Base-by-base conservation (phyloP, 2,888 invertebrate genomes). In the Orthonevra nobilis region DNA sequence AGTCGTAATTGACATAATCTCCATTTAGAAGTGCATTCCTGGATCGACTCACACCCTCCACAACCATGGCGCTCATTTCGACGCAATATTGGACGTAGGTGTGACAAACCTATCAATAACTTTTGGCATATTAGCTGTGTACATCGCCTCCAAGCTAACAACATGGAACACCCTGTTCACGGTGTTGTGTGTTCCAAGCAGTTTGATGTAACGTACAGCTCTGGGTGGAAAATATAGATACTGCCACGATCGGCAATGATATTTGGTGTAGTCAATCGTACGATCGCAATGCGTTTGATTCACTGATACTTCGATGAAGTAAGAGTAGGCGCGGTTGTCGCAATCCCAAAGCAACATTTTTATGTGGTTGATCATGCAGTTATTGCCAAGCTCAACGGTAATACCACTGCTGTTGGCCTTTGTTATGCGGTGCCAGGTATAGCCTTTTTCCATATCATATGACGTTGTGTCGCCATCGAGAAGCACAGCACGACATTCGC, bases 201-300 rank as follows among this genome's bases (percentile, higher is more conserved):
- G 90, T 83, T 92, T 92, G 82, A 96, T 93, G 87, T 92, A 96
- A 89, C 94, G 94, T 75, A 97, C 96, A 58, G 98, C 97, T 70
- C 96, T 90, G 28, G 95, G 92, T 83, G 93, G 92, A 89, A 99
- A 99, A 90, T 96, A 97, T 48, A 99, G 92, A 87, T 93, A 94
- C 90, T 99, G 99, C 97, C 97, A 98, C 12, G 98, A 98, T 73
- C 99, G 93, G 88, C 99, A 99, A 87, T 94, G 94, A 90, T 95
- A 97, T 82, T 93, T 91, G 81, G 95, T 94, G 90, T 99, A 95
- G 90, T 99, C 98, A 77, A 98, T 92, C 60, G 99, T 94, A 70
- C 95, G 92, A 79, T 95, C 93, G 97, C 99, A 99, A 88, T 98
- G 96, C 87, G 94, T 94, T 88, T 96, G 95, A 90, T 99, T 97